Base-by-base conservation (phyloP, 37 sponge, comb jelly and placozoan genomes). In the Hexactinellida sp. region DNA sequence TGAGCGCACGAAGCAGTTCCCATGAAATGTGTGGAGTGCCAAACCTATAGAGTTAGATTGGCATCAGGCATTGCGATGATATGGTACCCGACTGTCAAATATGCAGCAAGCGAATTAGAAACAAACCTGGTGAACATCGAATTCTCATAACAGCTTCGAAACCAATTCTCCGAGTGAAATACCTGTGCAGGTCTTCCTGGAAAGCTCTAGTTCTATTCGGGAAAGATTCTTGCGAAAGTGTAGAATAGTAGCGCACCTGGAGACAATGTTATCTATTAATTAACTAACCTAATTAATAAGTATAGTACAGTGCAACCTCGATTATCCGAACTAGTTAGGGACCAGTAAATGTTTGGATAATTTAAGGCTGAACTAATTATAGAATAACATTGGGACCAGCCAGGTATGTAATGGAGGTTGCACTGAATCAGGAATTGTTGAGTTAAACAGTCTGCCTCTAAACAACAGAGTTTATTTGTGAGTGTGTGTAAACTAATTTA, bases 101-200 rank as follows among this genome's bases (percentile, higher is more conserved):
- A n/a, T n/a, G n/a, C n/a, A n/a, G n/a, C n/a, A n/a, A n/a, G n/a
- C n/a, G n/a, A n/a, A n/a, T n/a, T n/a, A n/a, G n/a, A n/a, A 16
- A 85, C 86, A 38, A 54, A 90, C 97, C 97, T 86, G 89, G 87
- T 35, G 96, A 94, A 82, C 94, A 95, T 54, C 99, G 90, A 34
- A 98, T 91, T 86, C 99, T 84, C 93, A 98, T 93, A 0, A 98
- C 96, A 82, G 99, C 95, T 85, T 98, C 99, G 89, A 94, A 98
- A 23, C 96, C 99, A 82, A 98, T 91, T 51, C 88, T 90, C 36
- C 99, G 83, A 0, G 92, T 93, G 51, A 98, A 71, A 85, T 98
- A 98, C 10, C 89, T 92, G 63, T 91, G 90, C 37, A 54, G 51
- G 85, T 63, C 76, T 63, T 63, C 76, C 13, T 63, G 76, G 34